Base-by-base conservation (phyloP, 2,113 vertebrate genomes). In the Misgurnus mizolepis region DNA sequence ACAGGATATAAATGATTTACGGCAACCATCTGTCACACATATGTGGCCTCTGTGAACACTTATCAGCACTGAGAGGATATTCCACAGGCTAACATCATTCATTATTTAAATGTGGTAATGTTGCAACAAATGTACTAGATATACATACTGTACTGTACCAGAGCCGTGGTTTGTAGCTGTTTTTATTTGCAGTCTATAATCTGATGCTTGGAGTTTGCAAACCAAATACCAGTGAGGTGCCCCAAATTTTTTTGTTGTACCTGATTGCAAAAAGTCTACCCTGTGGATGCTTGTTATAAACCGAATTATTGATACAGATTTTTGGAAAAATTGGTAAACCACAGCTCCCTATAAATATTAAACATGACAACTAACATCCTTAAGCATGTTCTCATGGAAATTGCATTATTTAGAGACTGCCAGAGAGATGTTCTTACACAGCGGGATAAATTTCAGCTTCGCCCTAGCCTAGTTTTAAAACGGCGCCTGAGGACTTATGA, bases 1-100 rank as follows among this genome's bases (percentile, higher is more conserved):
- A 79, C 77, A 71, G 69, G 70, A 58, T 82, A 74, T 82, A 76
- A 85, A 85, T 82, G 76, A 85, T 85, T 85, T 80, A 85, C 76
- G 71, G 49, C 27, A 34, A 61, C 80, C 76, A 81, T 84, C 58
- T 82, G 80, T 67, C 71, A 62, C 50, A 74, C 62, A 76, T 76
- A 79, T 79, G 76, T 69, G 73, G 66, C 66, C 76, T 79, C 43
- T 56, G 65, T 68, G 56, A 76, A 76, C 65, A 68, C 71, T 62
- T 55, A 76, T 40, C 60, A 60, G 60, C 47, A 67, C 65, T 58
- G 18, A 22, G 18, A 70, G 27, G 27, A 71, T 81, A 69, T 71
- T 58, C 10, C 62, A 64, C 43, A 65, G 56, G 10, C 70, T 5
- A 77, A 14, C 55, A 82, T 82, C 66, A 79, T 79, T 55, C 62